Conservation (phyloP, 2,888 invertebrate species). For the Tetragonula carbonaria region DNA sequence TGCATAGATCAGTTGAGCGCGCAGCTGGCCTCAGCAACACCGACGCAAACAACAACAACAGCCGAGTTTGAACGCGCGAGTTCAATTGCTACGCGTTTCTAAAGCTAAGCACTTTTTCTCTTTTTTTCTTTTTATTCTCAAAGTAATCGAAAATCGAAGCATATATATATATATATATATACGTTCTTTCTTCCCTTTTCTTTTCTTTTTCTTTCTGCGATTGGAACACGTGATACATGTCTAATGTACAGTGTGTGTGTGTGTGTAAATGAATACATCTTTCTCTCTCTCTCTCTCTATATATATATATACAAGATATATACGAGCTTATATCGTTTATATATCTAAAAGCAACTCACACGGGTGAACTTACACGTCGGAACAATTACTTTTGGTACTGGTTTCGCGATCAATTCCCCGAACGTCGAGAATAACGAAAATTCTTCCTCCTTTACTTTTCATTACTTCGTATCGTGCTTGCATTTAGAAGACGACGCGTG, state of each 20-base stretch:
- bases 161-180: neutral
- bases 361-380: conserved; percentile 42
- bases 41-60: neutral
- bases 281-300: neutral
- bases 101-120: conserved; percentile 6
- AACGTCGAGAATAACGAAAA: conserved; percentile 35
- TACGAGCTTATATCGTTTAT: conserved; percentile 41
- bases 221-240: conserved; percentile 2
- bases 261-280: conserved; percentile 2
- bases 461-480: too few species aligned
- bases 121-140: neutral
- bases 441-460: neutral
- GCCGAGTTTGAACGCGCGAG: conserved; percentile 25
- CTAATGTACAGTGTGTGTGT: conserved; percentile 1
- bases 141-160: conserved; percentile 38
- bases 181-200: neutral
- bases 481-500: too few species aligned
- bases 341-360: conserved; percentile 57
- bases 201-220: neutral
- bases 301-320: conserved; percentile 48
- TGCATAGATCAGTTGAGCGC: conserved; percentile 38
- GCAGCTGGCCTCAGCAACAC: conserved; percentile 33
- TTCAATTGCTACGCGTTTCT: conserved; percentile 27
- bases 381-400: conserved; percentile 75
- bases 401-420: conserved; percentile 67